Evolutionary conservation across 1,140 invertebrate genomes (phyloP).

Genomic region (Lasaia peninsularis): DNA sequence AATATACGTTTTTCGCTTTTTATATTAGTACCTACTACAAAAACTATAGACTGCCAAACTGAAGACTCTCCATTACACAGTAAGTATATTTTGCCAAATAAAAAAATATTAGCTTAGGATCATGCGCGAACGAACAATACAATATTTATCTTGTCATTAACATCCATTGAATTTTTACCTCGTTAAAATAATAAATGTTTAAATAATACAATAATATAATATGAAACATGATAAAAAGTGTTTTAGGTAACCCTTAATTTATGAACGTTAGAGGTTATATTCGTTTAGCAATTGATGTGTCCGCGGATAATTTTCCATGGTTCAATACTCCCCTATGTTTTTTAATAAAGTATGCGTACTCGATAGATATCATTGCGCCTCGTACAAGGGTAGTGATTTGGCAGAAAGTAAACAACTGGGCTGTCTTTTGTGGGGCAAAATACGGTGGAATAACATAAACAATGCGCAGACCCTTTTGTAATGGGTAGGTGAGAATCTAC

Average conservation of each 20-base stretch:
- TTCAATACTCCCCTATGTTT: conserved; percentile 51
- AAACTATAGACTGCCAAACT: background rate
- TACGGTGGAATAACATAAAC: conserved; percentile 70
- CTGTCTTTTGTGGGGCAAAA: conserved; percentile 60
- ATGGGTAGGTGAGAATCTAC: conserved; percentile 51
- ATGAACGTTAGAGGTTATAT: background rate
- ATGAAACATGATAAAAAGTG: conserved; percentile 17
- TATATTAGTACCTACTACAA: too few relatives aligned
- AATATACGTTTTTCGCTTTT: too few relatives aligned
- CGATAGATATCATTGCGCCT: conserved; percentile 62
- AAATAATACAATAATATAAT: conserved; percentile 8
- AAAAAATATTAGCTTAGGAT: conserved; percentile 23
- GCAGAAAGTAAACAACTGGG: conserved; percentile 67
- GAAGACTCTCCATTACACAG: background rate
- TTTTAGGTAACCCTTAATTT: conserved; percentile 14
- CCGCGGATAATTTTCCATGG: conserved; percentile 21
- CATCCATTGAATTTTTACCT: conserved; percentile 35
- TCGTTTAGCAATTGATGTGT: conserved; percentile 2
- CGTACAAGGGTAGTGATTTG: conserved; percentile 61
- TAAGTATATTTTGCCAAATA: background rate
- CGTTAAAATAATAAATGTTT: conserved; percentile 49
- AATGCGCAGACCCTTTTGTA: conserved; percentile 49
- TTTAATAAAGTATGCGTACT: conserved; percentile 67
- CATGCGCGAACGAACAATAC: conserved; percentile 24
- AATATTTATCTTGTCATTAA: conserved; percentile 40